A percentile compares a stretch with the other conserved stretches of the same genome.
phyloP scores from a whole-genome alignment of 2,797 vertebrate species.

The Pangasius larnaudii region DNA sequence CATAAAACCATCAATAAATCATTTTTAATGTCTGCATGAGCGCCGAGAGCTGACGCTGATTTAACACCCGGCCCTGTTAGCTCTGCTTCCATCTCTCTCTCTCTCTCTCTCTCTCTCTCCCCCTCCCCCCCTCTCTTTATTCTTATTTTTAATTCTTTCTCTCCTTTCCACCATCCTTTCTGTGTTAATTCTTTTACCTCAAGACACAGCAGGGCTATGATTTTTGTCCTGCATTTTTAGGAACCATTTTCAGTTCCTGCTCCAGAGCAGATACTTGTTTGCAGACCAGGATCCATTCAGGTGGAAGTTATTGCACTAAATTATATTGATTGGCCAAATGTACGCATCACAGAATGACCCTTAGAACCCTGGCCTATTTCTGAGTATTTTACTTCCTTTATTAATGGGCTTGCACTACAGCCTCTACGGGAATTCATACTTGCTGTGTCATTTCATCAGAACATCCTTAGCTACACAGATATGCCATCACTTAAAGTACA shows the following conservation, averaged over 20 bases:
- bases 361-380: neutral
- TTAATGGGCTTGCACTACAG: neutral
- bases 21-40: slow-evolving; percentile 73
- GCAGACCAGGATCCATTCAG: neutral
- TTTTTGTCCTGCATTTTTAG: neutral
- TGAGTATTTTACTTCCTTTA: neutral
- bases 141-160: slow-evolving; percentile 45
- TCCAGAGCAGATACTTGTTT: neutral
- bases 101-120: slow-evolving; percentile 2
- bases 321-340: neutral
- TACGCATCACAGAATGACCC: neutral
- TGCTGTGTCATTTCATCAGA: neutral
- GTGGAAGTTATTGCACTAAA: neutral
- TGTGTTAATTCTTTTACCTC: neutral
- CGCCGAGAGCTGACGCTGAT: slow-evolving; percentile 66
- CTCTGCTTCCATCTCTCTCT: slow-evolving; percentile 29
- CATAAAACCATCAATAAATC: slow-evolving; percentile 80
- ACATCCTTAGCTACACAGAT: neutral
- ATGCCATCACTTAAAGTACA: neutral
- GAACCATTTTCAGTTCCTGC: slow-evolving; percentile 33
- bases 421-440: neutral
- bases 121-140: neutral
- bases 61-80: slow-evolving; percentile 63
- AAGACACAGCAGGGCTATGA: neutral
- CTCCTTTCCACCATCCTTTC: slow-evolving; percentile 43